Conservation (phyloP, 1,140 invertebrate species). For the Druon quercuslanigerum region DNA sequence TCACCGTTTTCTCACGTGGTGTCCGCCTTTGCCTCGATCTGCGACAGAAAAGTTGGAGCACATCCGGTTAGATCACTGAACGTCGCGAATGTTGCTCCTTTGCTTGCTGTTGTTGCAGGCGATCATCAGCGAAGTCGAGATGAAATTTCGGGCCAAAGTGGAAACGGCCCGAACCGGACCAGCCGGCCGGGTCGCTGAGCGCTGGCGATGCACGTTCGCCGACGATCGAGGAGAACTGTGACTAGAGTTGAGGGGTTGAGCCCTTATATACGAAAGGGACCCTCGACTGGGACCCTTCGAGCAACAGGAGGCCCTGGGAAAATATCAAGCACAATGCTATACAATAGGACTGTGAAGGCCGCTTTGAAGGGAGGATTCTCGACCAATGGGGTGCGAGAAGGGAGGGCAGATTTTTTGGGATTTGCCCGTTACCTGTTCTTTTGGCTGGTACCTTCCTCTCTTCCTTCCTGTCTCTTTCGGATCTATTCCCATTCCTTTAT, state of each 20-base stretch:
- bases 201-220: conserved; percentile 52
- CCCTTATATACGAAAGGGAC: conserved; percentile 59
- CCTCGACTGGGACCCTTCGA: conserved; percentile 44
- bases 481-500: conserved; percentile 16
- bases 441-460: conserved; percentile 46
- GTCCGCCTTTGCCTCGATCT: conserved; percentile 48
- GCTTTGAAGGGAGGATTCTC: conserved; percentile 9
- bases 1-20: conserved; percentile 57
- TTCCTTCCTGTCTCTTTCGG: conserved; percentile 45
- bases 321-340: conserved; percentile 61
- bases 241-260: conserved; percentile 35
- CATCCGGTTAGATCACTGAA: conserved; percentile 54
- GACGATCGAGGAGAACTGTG: conserved; percentile 54
- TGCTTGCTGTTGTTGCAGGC: background rate
- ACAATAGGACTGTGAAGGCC: conserved; percentile 35
- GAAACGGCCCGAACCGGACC: conserved; percentile 54
- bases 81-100: conserved; percentile 20
- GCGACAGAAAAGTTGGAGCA: conserved; percentile 64
- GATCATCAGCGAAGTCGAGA: conserved; percentile 21
- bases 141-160: conserved; percentile 33
- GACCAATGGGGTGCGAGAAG: conserved; percentile 5
- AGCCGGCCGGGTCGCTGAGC: conserved; percentile 48
- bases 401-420: conserved; percentile 35
- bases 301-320: conserved; percentile 64
- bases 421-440: conserved; percentile 53